Evolutionary conservation across 2,888 invertebrate genomes (phyloP).

Genomic region (Slavum lentiscoides): DNA sequence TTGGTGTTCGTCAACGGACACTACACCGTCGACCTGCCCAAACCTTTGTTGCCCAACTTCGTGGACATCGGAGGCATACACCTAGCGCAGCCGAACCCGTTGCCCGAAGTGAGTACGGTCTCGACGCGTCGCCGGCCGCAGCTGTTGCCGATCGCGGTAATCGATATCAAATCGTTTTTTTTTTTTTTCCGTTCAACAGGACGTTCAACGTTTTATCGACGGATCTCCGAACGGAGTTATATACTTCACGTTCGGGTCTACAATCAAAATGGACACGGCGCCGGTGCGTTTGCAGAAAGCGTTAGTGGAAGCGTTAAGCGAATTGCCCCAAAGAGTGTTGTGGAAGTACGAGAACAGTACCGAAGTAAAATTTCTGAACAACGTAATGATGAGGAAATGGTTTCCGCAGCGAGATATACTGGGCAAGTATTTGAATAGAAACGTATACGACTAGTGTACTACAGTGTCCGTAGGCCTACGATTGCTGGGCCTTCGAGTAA

Average conservation of each 20-base stretch:
- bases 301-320: slow-evolving; percentile 50
- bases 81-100: slow-evolving; percentile 26
- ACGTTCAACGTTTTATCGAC: slow-evolving; percentile 48
- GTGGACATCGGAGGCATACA: slow-evolving; percentile 54
- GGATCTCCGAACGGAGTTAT: slow-evolving; percentile 53
- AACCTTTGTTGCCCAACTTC: slow-evolving; percentile 47
- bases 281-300: slow-evolving; percentile 46
- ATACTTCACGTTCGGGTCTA: slow-evolving; percentile 54
- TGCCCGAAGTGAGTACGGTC: slow-evolving; percentile 34
- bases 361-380: slow-evolving; percentile 25
- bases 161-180: background rate
- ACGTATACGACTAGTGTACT: too few species aligned
- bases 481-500: too few species aligned
- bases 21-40: slow-evolving; percentile 36
- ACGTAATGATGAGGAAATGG: slow-evolving; percentile 53
- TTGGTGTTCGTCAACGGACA: slow-evolving; percentile 53
- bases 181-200: slow-evolving; percentile 36
- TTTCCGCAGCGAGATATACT: slow-evolving; percentile 54
- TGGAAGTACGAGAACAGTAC: slow-evolving; percentile 53
- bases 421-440: slow-evolving; percentile 13
- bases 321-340: slow-evolving; percentile 49
- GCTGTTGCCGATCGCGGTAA: background rate
- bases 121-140: background rate
- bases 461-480: too few species aligned
- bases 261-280: slow-evolving; percentile 44